Evolutionary conservation across 2,888 invertebrate species (phyloP), one percentile per base, ranked within the genome.

Genomic region (Nowickia ferox): DNA sequence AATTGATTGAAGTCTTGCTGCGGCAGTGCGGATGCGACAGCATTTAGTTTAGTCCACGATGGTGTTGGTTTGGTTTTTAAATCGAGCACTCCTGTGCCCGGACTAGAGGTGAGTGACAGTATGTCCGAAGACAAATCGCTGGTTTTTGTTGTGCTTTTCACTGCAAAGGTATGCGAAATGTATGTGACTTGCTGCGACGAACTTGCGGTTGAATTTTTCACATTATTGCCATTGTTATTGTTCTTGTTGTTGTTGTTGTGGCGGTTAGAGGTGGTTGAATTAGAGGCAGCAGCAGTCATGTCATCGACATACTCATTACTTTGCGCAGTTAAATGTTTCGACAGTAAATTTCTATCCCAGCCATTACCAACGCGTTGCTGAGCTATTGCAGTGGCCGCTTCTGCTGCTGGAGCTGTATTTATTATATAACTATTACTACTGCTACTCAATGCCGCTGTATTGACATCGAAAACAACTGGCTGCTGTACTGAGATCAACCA

Each of bases 401-500:
- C 69, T 55, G n/a, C 30, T 19, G n/a, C 76, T n/a, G 84, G 9
- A 46, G 68, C 65, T 48, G 68, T n/a, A 46, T 74, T 72, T 74
- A 68, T 69, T 69, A 77, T 59, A 65, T 77, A 80, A 68, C 72
- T 76, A 82, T 40, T 69, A 48, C 30, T 77, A 82, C 59, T 78
- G 38, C 86, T 80, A 82, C 78, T 81, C 65, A 80, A 74, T 51
- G 66, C 76, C 61, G 85, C 46, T 69, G 84, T 80, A 59, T 65
- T 83, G 87, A 79, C 87, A 88, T 72, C 88, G 87, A 42, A 87
- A 87, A 51, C 87, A 75, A 90, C 87, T 57, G 90, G 88, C 84
- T 92, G 92, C 80, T 92, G 92, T 81, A 92, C 89, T 87, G 92
- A 90, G 86, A 93, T 91, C 88, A 92, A 90, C 93, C 93, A 93